These are phyloP conservation scores for Heliconius congener DNA, from an alignment of 1,140 invertebrate species.

Conservation along the genomic window DNA sequence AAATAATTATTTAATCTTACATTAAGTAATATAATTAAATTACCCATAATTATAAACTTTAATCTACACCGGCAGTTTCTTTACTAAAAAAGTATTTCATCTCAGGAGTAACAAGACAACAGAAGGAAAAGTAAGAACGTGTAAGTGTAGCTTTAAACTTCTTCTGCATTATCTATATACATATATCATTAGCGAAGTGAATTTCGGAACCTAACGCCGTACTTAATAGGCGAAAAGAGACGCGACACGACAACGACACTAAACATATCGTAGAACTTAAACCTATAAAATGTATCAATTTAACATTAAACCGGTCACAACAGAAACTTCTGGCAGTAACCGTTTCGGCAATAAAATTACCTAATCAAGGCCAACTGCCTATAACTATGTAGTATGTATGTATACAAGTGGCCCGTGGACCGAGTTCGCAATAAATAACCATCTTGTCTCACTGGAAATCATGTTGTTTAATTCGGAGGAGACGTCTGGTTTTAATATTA, in stretches of 20 bases:
- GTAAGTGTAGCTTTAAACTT: too few relatives aligned
- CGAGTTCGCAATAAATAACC: background rate
- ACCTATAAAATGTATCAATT: background rate
- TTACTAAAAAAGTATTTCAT: too few relatives aligned
- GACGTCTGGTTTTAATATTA: background rate
- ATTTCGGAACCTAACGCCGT: too few relatives aligned
- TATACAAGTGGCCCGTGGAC: background rate
- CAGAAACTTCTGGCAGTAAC: background rate
- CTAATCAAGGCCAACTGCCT: constrained; percentile 13
- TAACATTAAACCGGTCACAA: background rate
- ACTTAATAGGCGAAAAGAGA: too few relatives aligned
- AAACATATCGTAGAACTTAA: background rate
- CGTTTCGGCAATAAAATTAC: constrained; percentile 20
- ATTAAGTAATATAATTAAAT: too few relatives aligned
- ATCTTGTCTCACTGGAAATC: constrained; percentile 10
- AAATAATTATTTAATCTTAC: too few relatives aligned
- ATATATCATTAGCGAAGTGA: background rate
- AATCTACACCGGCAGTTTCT: too few relatives aligned
- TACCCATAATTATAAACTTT: too few relatives aligned
- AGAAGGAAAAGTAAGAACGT: too few relatives aligned
- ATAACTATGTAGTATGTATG: constrained; percentile 1
- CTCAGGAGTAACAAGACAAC: too few relatives aligned
- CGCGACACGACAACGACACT: background rate
- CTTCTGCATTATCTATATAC: background rate
- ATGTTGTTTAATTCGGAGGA: background rate